phyloP scores from a whole-genome alignment of 2,113 vertebrate species.

The Smithornis capensis region DNA sequence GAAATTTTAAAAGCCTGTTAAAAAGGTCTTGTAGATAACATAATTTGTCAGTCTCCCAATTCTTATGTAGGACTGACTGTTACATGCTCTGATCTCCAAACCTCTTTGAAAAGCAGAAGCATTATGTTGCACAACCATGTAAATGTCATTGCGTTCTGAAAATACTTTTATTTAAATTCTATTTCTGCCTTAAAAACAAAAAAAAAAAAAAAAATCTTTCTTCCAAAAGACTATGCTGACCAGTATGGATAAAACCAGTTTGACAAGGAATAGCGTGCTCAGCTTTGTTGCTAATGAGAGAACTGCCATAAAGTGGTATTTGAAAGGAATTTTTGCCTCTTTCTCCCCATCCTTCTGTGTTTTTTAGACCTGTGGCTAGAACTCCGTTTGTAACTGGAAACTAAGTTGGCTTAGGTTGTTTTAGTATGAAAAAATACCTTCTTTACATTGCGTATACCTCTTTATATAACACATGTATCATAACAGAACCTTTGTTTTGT shows the following conservation, averaged over 20 bases:
- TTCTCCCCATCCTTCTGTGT: background rate
- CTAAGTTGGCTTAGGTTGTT: background rate
- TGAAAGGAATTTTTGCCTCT: background rate
- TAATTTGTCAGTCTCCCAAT: background rate
- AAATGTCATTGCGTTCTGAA: background rate
- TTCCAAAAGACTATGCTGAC: background rate
- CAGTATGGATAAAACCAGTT: background rate
- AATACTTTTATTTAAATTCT: background rate
- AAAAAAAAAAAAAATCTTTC: background rate
- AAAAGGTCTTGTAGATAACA: background rate
- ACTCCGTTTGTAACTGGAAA: background rate
- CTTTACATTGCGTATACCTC: background rate
- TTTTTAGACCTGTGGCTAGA: background rate
- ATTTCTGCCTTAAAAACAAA: background rate
- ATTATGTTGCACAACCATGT: background rate
- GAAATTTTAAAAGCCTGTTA: background rate
- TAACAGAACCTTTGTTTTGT: background rate
- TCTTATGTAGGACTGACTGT: background rate
- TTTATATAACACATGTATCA: background rate
- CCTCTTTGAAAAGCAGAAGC: background rate
- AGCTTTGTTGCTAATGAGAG: background rate
- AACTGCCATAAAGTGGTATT: background rate
- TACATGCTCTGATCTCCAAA: background rate
- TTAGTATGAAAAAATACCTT: background rate
- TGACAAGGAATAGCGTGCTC: background rate